These are phyloP conservation scores for Drepana arcuata DNA, from an alignment of 1,140 invertebrate species.

Conservation along the genomic window DNA sequence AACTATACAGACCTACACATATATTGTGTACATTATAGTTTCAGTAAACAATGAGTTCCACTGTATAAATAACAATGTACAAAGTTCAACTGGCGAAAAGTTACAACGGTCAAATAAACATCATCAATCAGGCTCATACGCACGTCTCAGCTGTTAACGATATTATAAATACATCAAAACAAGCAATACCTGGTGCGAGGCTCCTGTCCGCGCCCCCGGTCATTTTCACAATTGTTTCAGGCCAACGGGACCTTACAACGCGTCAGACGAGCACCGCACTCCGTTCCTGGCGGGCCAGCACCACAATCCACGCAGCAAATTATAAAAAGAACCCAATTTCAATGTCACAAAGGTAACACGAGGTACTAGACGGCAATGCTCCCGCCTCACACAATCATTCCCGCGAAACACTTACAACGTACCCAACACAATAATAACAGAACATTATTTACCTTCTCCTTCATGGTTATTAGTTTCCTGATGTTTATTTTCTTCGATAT, in stretches of 20 bases:
- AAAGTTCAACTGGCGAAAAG: slow-evolving; percentile 21
- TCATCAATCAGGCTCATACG: slow-evolving; percentile 15
- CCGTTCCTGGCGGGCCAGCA: slow-evolving; percentile 48
- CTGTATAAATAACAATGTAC: too few species aligned
- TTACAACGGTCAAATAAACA: slow-evolving; percentile 17
- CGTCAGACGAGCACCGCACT: slow-evolving; percentile 32
- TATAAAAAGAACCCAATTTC: slow-evolving; percentile 69
- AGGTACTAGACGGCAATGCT: slow-evolving; percentile 42
- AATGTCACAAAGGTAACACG: slow-evolving; percentile 64
- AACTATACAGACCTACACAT: too few species aligned
- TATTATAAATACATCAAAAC: too few species aligned
- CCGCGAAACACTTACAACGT: slow-evolving; percentile 26
- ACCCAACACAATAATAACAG: slow-evolving; percentile 52
- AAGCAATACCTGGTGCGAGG: slow-evolving; percentile 47
- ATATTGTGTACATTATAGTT: too few species aligned
- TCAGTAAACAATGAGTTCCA: too few species aligned
- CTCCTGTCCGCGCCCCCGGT: slow-evolving; percentile 46
- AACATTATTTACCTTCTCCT: slow-evolving; percentile 66
- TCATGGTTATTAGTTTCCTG: slow-evolving; percentile 61
- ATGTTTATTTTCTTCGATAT: slow-evolving; percentile 62
- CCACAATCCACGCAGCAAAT: slow-evolving; percentile 63
- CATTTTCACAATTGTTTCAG: slow-evolving; percentile 28
- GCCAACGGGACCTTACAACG: slow-evolving; percentile 30
- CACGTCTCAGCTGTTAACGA: slow-evolving; percentile 20
- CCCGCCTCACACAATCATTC: slow-evolving; percentile 23